Evolutionary conservation across 2,888 invertebrate species (phyloP).

Genomic region (Idaea aversata): DNA sequence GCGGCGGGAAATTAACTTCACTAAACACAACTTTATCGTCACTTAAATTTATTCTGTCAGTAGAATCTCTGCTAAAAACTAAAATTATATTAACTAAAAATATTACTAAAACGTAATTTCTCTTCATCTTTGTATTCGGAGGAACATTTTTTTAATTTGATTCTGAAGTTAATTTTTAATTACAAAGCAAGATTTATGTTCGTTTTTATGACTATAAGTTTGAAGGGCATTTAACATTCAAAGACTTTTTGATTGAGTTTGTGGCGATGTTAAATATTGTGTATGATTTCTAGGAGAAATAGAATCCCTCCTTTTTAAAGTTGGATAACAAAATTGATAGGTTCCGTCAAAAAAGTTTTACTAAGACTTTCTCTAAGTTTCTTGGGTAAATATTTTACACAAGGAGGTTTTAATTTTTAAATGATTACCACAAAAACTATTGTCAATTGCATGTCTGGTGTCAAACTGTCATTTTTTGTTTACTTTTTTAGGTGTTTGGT

Average conservation of each 20-base stretch:
- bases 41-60: not conserved
- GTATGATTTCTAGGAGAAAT: not conserved
- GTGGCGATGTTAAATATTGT: not conserved
- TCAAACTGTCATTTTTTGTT: not conserved
- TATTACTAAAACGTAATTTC: slow-evolving; percentile 16
- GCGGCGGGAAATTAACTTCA: not conserved
- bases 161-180: slow-evolving; percentile 20
- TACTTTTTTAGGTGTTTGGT: not conserved
- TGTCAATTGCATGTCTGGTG: not conserved
- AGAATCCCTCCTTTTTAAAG: not conserved
- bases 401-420: not conserved
- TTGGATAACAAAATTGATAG: not conserved
- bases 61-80: slow-evolving; percentile 1
- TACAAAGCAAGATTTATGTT: slow-evolving; percentile 10
- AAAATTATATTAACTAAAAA: slow-evolving; percentile 11
- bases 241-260: not conserved
- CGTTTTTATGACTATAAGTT: slow-evolving; percentile 10
- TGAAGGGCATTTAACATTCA: not conserved
- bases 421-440: not conserved
- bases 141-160: slow-evolving; percentile 13
- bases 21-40: slow-evolving; percentile 3
- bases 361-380: too few relatives aligned
- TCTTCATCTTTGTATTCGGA: slow-evolving; percentile 32
- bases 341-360: too few relatives aligned
- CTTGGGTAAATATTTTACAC: too few relatives aligned